Evolutionary conservation across 2,113 vertebrate genomes (phyloP), one percentile per base, ranked within the genome.

Genomic region (Camelus bactrianus): DNA sequence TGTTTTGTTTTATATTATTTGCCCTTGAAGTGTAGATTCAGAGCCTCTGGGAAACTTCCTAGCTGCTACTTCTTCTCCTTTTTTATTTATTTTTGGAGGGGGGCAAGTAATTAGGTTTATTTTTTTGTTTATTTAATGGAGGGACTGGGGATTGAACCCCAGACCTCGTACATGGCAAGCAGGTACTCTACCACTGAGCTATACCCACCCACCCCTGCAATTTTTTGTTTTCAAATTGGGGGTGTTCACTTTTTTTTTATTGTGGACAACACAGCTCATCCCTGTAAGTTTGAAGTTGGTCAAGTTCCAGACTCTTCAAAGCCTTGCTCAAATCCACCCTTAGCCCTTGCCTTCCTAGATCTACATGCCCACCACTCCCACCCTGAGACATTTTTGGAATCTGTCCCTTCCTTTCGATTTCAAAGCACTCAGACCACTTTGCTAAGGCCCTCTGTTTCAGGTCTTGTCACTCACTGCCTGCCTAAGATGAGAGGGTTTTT

Each of bases 231-330:
- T 88, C 17, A 81, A 81, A 24, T 75, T 46, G 6, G 26, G 4
- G 7, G 6, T 54, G 89, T 96, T 89, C 52, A 46, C 22, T 67
- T 93, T 58, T 46, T 12, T 82, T 93, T 87, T 83, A 35, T 24
- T 73, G 1, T 48, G 52, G 22, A 80, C 28, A 91, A 60, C 14
- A 14, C 3, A 56, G 30, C 30, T 77, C 46, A 93, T 70, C 15
- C 10, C 7, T 88, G 2, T 77, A 77, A 38, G 5, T 93, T 56
- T 3, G 32, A 93, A 83, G 32, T 38, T 81, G 32, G 20, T 82
- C 38, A 72, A 17, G 6, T 92, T 87, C 30, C 75, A 91, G 90
- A 87, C 65, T 93, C 46, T 83, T 87, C 32, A 95, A 95, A 86
- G 4, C 17, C 62, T 87, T 80, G 24, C 12, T 96, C 19, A 85